Base-by-base conservation (phyloP, 2,797 vertebrate genomes). In the Eulemur rubriventer region DNA sequence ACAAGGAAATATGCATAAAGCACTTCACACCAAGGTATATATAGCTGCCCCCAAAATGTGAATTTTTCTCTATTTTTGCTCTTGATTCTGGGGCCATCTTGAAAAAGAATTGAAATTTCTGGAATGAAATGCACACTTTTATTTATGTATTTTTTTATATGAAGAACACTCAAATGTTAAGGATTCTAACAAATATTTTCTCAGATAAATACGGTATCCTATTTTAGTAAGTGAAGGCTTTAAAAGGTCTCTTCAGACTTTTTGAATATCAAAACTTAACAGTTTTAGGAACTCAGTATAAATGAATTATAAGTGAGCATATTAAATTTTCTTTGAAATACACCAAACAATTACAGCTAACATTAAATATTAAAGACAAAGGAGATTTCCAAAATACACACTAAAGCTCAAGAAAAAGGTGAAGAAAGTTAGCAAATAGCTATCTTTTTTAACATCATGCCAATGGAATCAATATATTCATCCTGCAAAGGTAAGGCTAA, bases 281-380 rank as follows among this genome's bases (percentile, higher is more conserved):
- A 76, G 13, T 26, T 94, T 96, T 73, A 87, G 33, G 26, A 92
- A 95, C 88, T 91, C 48, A 82, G 50, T 70, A 30, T 46, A 93
- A 91, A 69, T 96, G 43, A 85, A 86, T 81, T 41, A 55, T 20
- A 55, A 91, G 22, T 52, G 46, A 76, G 0, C 1, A 75, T 59
- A 59, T 91, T 93, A 73, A 72, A 43, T 57, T 95, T 89, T 63
- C 57, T 94, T 92, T 94, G 26, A 94, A 92, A 82, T 63, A 65
- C 38, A 89, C 3, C 33, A 78, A 89, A 46, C 5, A 4, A 67
- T 88, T 87, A 61, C 2, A 93, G 38, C 1, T 95, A 94, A 65
- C 2, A 59, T 83, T 79, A 88, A 95, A 84, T 59, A 76, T 59
- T 92, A 70, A 94, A 96, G 46, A 48, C 63, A 67, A 82, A 57